Evolutionary conservation across 2,888 invertebrate species (phyloP), one percentile per base, ranked within the genome.

Genomic region (Homarus gammarus): DNA sequence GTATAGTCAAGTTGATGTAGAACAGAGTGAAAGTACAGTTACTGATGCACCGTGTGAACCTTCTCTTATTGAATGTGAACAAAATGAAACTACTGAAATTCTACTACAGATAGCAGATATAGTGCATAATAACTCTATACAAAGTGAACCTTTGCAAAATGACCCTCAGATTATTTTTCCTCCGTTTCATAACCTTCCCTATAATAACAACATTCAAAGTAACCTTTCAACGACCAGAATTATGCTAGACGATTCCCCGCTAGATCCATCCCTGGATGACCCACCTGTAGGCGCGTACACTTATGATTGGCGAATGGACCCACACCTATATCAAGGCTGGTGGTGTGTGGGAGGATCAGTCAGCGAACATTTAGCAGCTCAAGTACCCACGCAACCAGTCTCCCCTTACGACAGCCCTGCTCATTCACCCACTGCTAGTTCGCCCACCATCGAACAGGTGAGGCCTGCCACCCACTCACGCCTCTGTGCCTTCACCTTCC

Each of bases 381-480:
- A 90, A 75, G 91, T 91, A 27, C 91, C 91, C 75, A 90, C 90
- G 33, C 91, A 91, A 79, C 91, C 91, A 18, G 91, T 90, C 51
- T 91, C 91, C 51, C 91, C 91, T 84, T 88, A 88, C 73, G 91
- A 91, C 88, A 91, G 91, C 79, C 91, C 91, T 78, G 87, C 90
- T 75, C 75, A 68, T 72, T 56, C 88, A 61, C 83, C 88, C 82
- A 73, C 56, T 51, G 61, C 51, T 64, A 64, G 49, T 82, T 77
- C 90, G 87, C 87, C 90, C 83, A 78, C 87, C 84, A 56, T 70
- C 77, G 83, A 83, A 49, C 90, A 90, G 90, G 90, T 90, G 90
- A 90, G 90, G 84, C 84, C 79, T 73, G 73, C 90, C 70, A 51
- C 64, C 61, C 61, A 61, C 38, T 75, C 70, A 64, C 38, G 81